These are phyloP conservation scores for Rhyacophila evoluta DNA, from an alignment of 2,888 invertebrate genomes.

Conservation along the genomic window DNA sequence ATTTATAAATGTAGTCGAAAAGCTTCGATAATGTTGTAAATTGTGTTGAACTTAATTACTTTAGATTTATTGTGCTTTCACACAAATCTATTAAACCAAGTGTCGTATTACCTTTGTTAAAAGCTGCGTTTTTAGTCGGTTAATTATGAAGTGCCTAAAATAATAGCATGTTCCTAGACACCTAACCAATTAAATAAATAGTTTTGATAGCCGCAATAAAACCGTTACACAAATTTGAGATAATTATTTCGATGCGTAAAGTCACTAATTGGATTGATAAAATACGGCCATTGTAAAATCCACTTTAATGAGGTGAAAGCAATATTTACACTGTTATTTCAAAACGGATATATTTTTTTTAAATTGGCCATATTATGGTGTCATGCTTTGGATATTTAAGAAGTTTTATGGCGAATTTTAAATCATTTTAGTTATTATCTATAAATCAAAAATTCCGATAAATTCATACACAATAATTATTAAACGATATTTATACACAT, in stretches of 20 bases:
- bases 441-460: too few relatives aligned
- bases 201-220: background rate
- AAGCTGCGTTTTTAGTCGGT: too few relatives aligned
- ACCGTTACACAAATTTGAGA: background rate
- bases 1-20: too few relatives aligned
- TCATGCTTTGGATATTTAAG: background rate
- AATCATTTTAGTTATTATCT: too few relatives aligned
- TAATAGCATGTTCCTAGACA: background rate
- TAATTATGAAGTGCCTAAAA: too few relatives aligned
- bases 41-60: too few relatives aligned
- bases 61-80: too few relatives aligned
- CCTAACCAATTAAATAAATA: background rate
- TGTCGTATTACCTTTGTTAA: too few relatives aligned
- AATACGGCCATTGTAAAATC: background rate
- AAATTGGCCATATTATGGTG: background rate
- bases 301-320: constrained; percentile 12
- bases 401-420: background rate
- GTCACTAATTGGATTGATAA: background rate
- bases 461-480: too few relatives aligned
- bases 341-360: background rate
- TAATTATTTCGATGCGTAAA: background rate
- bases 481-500: too few relatives aligned
- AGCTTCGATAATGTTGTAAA: too few relatives aligned
- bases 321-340: background rate
- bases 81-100: too few relatives aligned